Evolutionary conservation across 2,113 vertebrate species (phyloP), one percentile per base, ranked within the genome.

Genomic region (Menidia beryllina): DNA sequence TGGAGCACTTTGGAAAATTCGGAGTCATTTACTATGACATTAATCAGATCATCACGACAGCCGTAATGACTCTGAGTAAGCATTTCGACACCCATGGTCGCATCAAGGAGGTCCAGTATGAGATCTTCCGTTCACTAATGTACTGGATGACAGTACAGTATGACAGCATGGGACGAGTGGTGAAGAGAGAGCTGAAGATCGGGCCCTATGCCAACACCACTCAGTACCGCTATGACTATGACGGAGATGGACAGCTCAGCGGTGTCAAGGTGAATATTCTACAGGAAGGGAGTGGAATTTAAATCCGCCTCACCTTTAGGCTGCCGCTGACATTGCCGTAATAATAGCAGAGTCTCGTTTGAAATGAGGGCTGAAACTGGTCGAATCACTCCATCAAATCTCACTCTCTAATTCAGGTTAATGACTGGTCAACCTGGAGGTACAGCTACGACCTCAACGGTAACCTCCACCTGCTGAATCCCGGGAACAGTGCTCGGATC

Each of bases 71-170:
- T 0, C 93, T 99, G 83, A 99, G 96, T 89, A 99, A 99, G 83
- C 97, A 99, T 86, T 99, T 99, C 7, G 98, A 99, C 78, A 98
- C 98, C 17, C 97, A 99, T 0, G 98, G 98, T 2, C 95, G 97
- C 60, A 98, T 99, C 91, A 99, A 99, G 86, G 98, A 99, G 77
- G 97, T 99, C 55, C 98, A 99, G 50, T 99, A 99, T 0, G 98
- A 99, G 91, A 99, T 99, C 89, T 99, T 98, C 89, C 92, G 98
- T 4, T 99, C 97, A 0, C 95, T 99, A 4, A 98, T 99, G 98
- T 99, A 99, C 93, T 99, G 98, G 98, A 99, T 99, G 98, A 99
- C 97, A 0, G 97, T 99, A 56, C 97, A 99, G 52, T 99, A 99
- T 0, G 97, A 99, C 92, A 98, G 96, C 88, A 98, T 99, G 97